Base-by-base conservation (phyloP, 2,888 invertebrate genomes). In the Caenorhabditis sp. region DNA sequence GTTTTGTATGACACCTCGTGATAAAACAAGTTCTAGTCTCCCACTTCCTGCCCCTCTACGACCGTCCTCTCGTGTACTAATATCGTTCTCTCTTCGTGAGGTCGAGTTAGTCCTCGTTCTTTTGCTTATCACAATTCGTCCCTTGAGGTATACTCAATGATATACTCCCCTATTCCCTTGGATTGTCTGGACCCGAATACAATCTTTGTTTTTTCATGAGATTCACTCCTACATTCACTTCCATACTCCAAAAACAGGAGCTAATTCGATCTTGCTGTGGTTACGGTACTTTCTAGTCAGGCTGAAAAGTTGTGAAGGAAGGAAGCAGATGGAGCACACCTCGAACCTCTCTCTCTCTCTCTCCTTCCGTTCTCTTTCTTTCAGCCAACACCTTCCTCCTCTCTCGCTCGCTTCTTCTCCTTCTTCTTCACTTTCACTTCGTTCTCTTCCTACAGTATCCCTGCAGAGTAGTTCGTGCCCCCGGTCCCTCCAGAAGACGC, bases 141-240 rank as follows among this genome's bases (percentile, higher is more conserved):
- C 30, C 43, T 22, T 17, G 35, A 32, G 30, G 15, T 56, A 15
- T 41, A 39, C 24, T 45, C 39, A 27, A 20, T 53, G 52, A 45
- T 70, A 70, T 59, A 70, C 59, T 59, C 59, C 70, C 70, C 15
- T 17, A 59, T 52, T 70, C 59, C 70, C 70, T 37, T 5, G 50
- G 7, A 15, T 39, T 37, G 26, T 41, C 41, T 48, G 56, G 56
- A 66, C 48, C 56, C 56, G 45, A 48, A 30, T 50, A 66, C 66
- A 56, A 66, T 56, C 50, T 17, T 66, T 66, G 65, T 65, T 65
- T 55, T n/a, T n/a, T n/a, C n/a, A n/a, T 65, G 46, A 37, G 55
- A 55, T 45, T 24, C 17, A 4, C 43, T 32, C 13, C 45, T 32
- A 2, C 9, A 52, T 27, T 32, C 22, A 37, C 32, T 32, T 55